Evolutionary conservation across 2,113 vertebrate genomes (phyloP).

Genomic region (Parus major): DNA sequence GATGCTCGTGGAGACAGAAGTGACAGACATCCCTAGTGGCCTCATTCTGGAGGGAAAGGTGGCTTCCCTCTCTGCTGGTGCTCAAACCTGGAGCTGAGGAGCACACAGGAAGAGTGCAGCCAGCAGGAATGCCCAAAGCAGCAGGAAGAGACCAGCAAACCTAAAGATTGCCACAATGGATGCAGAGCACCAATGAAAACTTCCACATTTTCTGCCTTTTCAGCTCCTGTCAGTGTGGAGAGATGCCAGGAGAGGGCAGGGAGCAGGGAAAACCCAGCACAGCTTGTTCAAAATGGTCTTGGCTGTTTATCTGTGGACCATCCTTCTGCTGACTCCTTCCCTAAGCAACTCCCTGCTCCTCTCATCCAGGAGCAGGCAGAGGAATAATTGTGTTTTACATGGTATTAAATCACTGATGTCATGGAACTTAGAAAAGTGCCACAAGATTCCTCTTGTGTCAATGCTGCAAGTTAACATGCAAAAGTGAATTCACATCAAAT

Average conservation of each 20-base stretch:
- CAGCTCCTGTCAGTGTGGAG: neutral
- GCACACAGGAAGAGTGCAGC: neutral
- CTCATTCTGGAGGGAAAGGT: neutral
- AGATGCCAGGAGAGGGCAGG: neutral
- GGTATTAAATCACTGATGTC: neutral
- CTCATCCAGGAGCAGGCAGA: neutral
- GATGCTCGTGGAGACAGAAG: neutral
- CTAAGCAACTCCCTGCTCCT: neutral
- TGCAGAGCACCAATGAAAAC: neutral
- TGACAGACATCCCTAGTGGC: neutral
- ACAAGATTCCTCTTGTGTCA: neutral
- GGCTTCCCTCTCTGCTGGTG: neutral
- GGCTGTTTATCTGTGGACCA: neutral
- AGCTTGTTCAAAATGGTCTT: neutral
- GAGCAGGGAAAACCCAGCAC: neutral
- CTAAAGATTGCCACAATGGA: neutral
- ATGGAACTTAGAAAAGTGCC: neutral
- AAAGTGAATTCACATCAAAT: neutral
- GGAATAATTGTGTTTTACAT: neutral
- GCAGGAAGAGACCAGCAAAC: neutral
- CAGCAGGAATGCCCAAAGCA: neutral
- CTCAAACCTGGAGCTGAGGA: neutral
- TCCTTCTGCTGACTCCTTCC: neutral
- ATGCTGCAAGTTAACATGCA: neutral
- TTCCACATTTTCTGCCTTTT: neutral